A percentile compares a stretch with the other conserved stretches of the same genome.
These are phyloP conservation scores for Phoenicopterus ruber DNA, from an alignment of 2,113 vertebrate genomes.

Conservation along the genomic window DNA sequence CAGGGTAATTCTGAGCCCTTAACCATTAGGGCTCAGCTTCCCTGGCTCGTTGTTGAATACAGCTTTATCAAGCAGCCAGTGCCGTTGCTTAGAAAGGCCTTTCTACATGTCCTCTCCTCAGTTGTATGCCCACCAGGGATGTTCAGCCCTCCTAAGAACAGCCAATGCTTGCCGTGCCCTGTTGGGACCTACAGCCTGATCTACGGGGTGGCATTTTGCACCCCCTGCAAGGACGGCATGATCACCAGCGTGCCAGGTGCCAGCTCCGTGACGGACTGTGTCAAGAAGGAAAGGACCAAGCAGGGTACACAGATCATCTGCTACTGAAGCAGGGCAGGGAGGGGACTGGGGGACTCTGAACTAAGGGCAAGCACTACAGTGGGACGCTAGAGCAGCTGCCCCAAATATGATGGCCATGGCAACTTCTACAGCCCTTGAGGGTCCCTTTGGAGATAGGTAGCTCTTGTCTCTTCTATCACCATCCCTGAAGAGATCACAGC, in stretches of 20 bases:
- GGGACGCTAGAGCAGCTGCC: not conserved
- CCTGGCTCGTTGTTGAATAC: not conserved
- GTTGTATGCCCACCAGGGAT: not conserved
- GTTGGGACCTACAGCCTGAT: not conserved
- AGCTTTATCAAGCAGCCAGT: not conserved
- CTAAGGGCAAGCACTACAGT: not conserved
- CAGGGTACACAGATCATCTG: not conserved
- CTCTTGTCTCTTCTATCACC: not conserved
- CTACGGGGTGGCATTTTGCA: not conserved
- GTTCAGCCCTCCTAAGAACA: not conserved
- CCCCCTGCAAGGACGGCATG: not conserved
- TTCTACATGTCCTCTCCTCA: not conserved
- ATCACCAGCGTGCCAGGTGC: accelerated
- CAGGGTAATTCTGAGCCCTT: not conserved
- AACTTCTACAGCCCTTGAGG: not conserved
- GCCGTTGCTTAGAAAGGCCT: not conserved
- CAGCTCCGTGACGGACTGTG: not conserved
- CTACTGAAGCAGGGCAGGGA: not conserved
- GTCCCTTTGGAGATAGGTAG: not conserved
- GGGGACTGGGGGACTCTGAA: not conserved
- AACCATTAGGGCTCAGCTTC: not conserved
- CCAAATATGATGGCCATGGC: not conserved
- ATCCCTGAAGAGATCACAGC: not conserved
- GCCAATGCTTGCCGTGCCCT: not conserved
- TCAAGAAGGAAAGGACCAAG: not conserved